A percentile compares a stretch with the other conserved stretches of the same genome.
Evolutionary conservation across 2,888 invertebrate genomes (phyloP).

Genomic region (Hetaerina titia): DNA sequence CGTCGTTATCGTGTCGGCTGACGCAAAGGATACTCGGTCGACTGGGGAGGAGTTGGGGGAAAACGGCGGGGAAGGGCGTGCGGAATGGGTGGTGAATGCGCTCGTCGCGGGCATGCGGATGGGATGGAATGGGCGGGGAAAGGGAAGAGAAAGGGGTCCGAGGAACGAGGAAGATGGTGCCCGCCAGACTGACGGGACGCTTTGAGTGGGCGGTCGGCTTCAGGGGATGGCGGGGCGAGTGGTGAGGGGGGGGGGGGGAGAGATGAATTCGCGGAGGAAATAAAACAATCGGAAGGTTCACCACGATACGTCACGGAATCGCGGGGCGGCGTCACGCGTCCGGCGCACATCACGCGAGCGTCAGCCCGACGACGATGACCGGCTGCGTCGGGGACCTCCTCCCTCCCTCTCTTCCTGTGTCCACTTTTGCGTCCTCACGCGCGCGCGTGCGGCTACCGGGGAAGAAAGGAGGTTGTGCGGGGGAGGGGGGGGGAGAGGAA

Average conservation of each 20-base stretch:
- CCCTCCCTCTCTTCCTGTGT: background rate
- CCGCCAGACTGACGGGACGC: constrained; percentile 6
- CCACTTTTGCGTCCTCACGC: constrained; percentile 16
- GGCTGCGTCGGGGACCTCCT: background rate
- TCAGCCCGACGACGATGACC: background rate
- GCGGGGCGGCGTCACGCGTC: constrained; percentile 25
- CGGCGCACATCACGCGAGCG: constrained; percentile 6
- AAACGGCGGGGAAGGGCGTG: no score
- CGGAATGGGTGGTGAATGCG: background rate
- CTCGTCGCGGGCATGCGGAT: background rate
- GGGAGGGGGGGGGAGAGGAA: background rate
- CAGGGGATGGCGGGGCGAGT: background rate
- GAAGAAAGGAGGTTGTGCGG: background rate
- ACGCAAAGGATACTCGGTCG: background rate
- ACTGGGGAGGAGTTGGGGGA: background rate
- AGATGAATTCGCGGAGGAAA: constrained; percentile 26
- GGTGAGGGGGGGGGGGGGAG: background rate
- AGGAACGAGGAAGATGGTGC: constrained; percentile 34
- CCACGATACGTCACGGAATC: background rate
- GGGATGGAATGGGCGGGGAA: background rate
- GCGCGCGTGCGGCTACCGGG: background rate
- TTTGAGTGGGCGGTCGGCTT: background rate
- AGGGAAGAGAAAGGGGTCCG: background rate
- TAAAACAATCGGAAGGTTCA: background rate
- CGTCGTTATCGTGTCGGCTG: constrained; percentile 19